phyloP scores from a whole-genome alignment of 2,888 invertebrate genomes.

The Ophioninae sp. region DNA sequence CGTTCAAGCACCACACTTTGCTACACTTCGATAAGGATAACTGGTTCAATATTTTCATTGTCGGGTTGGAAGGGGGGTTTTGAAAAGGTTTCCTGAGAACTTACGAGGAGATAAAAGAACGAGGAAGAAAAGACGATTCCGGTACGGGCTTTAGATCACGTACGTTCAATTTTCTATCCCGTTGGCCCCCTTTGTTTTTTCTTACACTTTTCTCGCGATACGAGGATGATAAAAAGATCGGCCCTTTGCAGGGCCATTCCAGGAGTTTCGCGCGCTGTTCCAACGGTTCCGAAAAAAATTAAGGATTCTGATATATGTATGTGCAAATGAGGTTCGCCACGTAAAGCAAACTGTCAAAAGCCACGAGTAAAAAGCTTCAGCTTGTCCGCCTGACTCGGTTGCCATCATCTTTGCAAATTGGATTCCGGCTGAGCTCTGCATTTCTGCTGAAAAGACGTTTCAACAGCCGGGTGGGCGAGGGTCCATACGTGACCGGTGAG shows the following conservation, averaged over 20 bases:
- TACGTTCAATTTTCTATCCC: slow-evolving; percentile 30
- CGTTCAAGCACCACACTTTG: too few species aligned
- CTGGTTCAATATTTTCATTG: background rate
- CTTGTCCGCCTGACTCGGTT: slow-evolving; percentile 25
- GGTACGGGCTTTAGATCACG: slow-evolving; percentile 27
- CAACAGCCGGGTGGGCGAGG: slow-evolving; percentile 5
- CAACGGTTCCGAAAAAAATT: background rate
- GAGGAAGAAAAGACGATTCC: background rate
- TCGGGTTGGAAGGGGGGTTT: background rate
- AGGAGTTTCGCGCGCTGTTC: slow-evolving; percentile 20
- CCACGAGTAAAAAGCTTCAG: slow-evolving; percentile 1
- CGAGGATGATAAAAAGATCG: slow-evolving; percentile 23
- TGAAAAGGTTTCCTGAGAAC: background rate
- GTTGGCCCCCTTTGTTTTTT: too few species aligned
- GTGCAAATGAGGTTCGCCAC: background rate
- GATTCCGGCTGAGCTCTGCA: slow-evolving; percentile 24
- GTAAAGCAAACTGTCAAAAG: slow-evolving; percentile 5
- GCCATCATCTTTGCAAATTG: slow-evolving; percentile 53
- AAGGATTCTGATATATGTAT: slow-evolving; percentile 1
- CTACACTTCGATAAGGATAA: too few species aligned
- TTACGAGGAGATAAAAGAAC: background rate
- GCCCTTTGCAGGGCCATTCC: slow-evolving; percentile 32
- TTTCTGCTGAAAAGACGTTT: slow-evolving; percentile 48
- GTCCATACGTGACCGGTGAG: slow-evolving; percentile 50
- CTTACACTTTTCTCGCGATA: slow-evolving; percentile 11